A percentile compares a stretch with the other conserved stretches of the same genome.
Conservation (phyloP, 2,113 vertebrate genomes). For the Castor canadensis region DNA sequence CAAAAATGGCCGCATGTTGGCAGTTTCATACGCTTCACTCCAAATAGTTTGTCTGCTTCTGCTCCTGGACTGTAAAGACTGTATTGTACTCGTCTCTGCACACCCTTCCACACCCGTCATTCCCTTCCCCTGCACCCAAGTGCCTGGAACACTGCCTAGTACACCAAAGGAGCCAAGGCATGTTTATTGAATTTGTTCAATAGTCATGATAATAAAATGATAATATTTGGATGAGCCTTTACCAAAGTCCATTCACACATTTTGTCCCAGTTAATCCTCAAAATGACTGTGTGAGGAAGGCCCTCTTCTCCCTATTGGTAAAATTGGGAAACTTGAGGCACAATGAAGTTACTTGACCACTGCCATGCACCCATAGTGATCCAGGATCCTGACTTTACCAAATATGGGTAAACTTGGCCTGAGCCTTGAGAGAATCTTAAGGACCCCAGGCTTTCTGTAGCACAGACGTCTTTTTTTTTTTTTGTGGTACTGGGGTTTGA, state of each 20-base stretch:
- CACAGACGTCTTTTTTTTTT: too few relatives aligned
- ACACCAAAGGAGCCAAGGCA: neutral
- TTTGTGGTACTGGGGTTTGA: too few relatives aligned
- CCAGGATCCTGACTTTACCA: neutral
- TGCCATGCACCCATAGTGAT: neutral
- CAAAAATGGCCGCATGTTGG: slow-evolving; percentile 1
- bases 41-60: neutral
- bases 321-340: neutral
- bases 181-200: slow-evolving; percentile 40
- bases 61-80: neutral
- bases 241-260: slow-evolving; percentile 25
- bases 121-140: neutral
- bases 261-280: slow-evolving; percentile 19
- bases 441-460: neutral
- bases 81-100: neutral
- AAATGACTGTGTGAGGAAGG: neutral
- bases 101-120: neutral
- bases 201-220: slow-evolving; percentile 31
- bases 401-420: neutral
- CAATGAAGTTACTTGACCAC: neutral
- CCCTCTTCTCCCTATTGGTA: neutral
- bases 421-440: neutral
- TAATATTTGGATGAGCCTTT: slow-evolving; percentile 25
- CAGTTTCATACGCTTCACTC: neutral
- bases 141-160: neutral